Conservation (phyloP, 2,797 vertebrate genomes). For the Petrocephalus schoutedeni region DNA sequence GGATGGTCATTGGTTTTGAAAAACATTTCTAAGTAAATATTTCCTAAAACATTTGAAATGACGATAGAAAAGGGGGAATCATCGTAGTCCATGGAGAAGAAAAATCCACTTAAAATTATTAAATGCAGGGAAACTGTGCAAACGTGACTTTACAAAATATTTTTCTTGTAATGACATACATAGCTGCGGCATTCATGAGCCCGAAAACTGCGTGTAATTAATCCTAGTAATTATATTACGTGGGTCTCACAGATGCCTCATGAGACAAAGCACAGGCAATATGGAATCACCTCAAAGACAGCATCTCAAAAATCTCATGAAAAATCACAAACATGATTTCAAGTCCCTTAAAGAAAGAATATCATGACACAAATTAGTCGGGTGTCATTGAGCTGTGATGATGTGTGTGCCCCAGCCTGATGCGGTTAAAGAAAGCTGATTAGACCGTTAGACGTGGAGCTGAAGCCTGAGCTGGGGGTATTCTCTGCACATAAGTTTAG, state of each 20-base stretch:
- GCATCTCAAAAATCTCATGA: neutral
- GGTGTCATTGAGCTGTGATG: neutral
- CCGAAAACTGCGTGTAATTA: neutral
- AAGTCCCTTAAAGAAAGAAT: neutral
- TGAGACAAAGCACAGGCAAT: constrained; percentile 1
- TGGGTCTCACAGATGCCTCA: neutral
- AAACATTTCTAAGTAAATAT: neutral
- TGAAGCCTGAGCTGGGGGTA: neutral
- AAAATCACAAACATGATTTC: neutral
- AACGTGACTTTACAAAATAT: no score
- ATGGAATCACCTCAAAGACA: neutral
- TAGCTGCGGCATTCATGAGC: constrained; percentile 12
- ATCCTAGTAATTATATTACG: constrained; percentile 32
- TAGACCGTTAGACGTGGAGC: neutral
- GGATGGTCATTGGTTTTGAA: neutral
- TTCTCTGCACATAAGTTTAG: neutral
- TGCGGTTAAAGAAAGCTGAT: neutral
- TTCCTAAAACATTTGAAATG: neutral
- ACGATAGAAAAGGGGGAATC: neutral
- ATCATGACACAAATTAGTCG: neutral
- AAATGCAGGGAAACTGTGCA: neutral
- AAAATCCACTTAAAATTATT: neutral
- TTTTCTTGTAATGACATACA: neutral
- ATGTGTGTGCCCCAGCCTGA: neutral
- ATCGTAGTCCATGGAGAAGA: neutral